A percentile compares a stretch with the other conserved stretches of the same genome.
phyloP scores from a whole-genome alignment of 2,113 vertebrate species.

The Phyllostomus discolor region DNA sequence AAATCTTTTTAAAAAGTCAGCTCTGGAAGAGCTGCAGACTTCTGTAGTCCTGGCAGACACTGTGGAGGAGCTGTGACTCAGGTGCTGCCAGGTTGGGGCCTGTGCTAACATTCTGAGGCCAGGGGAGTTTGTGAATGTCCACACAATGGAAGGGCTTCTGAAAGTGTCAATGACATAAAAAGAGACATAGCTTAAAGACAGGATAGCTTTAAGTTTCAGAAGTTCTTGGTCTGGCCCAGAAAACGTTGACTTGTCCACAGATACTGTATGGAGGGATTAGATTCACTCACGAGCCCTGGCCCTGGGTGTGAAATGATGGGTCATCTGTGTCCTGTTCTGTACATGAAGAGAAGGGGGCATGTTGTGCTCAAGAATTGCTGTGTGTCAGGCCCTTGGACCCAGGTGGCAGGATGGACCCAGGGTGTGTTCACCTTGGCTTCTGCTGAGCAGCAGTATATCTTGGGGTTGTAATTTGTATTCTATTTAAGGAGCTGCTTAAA shows the following conservation, averaged over 20 bases:
- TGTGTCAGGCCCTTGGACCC: fast-evolving
- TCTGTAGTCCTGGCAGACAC: background rate
- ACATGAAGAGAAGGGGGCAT: background rate
- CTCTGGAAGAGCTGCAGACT: background rate
- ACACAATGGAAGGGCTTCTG: background rate
- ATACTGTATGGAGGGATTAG: background rate
- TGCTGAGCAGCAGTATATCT: background rate
- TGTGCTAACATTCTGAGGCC: background rate
- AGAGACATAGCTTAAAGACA: background rate
- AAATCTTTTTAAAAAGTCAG: background rate
- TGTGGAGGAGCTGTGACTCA: fast-evolving
- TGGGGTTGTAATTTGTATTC: background rate
- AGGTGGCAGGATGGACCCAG: background rate
- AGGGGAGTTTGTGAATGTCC: background rate
- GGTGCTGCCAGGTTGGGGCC: background rate
- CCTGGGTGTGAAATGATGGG: background rate
- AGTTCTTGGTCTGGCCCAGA: background rate
- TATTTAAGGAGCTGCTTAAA: background rate
- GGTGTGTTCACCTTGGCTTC: fast-evolving
- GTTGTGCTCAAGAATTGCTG: background rate
- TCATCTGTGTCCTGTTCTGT: background rate
- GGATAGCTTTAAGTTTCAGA: background rate
- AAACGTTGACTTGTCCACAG: background rate
- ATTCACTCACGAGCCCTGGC: background rate
- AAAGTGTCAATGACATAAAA: background rate